Percentiles rank a stretch among this genome's conserved stretches.
phyloP scores from a whole-genome alignment of 2,113 vertebrate genomes.

The Podarcis raffonei region DNA sequence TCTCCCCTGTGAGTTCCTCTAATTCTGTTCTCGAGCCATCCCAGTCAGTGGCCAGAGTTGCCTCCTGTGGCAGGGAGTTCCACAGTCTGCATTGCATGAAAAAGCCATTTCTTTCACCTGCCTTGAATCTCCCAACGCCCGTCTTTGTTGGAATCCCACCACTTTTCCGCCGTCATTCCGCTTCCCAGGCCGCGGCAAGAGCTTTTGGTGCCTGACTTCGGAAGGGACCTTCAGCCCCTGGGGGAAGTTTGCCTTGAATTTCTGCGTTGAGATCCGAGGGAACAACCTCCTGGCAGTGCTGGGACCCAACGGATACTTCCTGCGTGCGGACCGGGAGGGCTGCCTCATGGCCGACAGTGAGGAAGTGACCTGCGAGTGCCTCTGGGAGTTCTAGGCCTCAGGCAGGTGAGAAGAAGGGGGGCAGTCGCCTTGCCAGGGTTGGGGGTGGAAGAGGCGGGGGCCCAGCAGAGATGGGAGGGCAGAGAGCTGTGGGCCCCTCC shows the following conservation, averaged over 20 bases:
- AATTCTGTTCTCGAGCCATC: too few species aligned
- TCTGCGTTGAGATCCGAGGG: conserved; percentile 68
- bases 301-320: conserved; percentile 68
- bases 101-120: too few species aligned
- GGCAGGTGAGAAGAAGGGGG: background rate
- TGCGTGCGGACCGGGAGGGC: conserved; percentile 59
- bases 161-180: background rate
- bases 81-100: too few species aligned
- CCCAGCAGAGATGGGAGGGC: background rate
- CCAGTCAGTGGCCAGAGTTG: too few species aligned
- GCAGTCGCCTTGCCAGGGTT: too few species aligned
- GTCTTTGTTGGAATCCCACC: too few species aligned
- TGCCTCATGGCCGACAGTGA: conserved; percentile 59
- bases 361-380: conserved; percentile 59
- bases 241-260: conserved; percentile 71
- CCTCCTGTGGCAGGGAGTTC: too few species aligned
- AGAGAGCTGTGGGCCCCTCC: too few species aligned
- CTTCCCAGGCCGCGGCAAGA: conserved; percentile 59
- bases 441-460: background rate
- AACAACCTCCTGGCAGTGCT: conserved; percentile 63
- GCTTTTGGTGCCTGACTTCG: conserved; percentile 70
- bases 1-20: too few species aligned
- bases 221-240: conserved; percentile 63
- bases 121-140: too few species aligned
- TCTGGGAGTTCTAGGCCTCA: conserved; percentile 72